A percentile compares a stretch with the other conserved stretches of the same genome.
These are phyloP conservation scores for Poecilia wingei DNA, from an alignment of 2,797 vertebrate genomes.

Conservation along the genomic window DNA sequence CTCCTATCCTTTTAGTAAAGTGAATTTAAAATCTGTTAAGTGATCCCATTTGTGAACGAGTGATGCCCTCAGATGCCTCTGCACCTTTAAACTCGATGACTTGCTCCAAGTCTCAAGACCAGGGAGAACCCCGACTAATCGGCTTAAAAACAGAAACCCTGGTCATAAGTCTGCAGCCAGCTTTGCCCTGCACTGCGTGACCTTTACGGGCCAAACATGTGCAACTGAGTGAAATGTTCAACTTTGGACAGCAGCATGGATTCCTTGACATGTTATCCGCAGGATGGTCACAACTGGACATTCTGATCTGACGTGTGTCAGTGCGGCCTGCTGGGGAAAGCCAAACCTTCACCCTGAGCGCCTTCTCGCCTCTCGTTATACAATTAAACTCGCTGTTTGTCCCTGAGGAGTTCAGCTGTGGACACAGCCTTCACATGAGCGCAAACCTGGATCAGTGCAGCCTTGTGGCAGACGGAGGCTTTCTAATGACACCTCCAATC, in stretches of 20 bases:
- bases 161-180: neutral
- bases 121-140: constrained; percentile 22
- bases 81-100: constrained; percentile 15
- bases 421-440: constrained; percentile 26
- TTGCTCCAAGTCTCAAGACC: neutral
- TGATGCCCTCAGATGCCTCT: neutral
- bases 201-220: neutral
- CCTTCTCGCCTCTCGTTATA: neutral
- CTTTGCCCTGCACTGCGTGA: constrained; percentile 5
- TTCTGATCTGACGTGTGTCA: constrained; percentile 11
- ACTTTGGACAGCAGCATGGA: neutral
- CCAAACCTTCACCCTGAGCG: constrained; percentile 35
- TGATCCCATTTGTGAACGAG: neutral
- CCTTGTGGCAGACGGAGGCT: neutral
- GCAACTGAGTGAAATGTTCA: neutral
- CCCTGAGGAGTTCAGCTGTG: constrained; percentile 27
- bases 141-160: neutral
- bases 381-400: constrained; percentile 14
- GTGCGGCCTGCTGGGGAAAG: neutral
- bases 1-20: neutral
- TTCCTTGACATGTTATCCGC: neutral
- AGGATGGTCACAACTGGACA: neutral
- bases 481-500: neutral
- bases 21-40: neutral
- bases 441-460: constrained; percentile 9